Percentiles rank a stretch among this genome's conserved stretches.
phyloP scores from a whole-genome alignment of 2,888 invertebrate species.

The Lepas anatifera region DNA sequence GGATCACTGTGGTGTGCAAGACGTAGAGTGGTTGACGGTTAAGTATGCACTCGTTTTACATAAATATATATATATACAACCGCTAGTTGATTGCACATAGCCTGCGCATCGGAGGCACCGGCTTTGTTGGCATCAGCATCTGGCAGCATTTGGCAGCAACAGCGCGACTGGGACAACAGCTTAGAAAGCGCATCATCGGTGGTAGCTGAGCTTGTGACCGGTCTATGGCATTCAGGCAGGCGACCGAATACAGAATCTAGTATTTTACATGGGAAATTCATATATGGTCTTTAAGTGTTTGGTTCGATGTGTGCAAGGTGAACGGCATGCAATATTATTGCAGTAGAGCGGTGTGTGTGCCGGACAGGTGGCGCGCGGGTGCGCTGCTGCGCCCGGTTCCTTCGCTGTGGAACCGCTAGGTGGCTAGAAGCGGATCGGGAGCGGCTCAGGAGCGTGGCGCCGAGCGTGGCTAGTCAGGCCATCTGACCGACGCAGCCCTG shows the following conservation, averaged over 20 bases:
- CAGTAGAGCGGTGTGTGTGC: neutral
- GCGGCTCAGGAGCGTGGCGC: neutral
- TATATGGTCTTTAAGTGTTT: slow-evolving; percentile 7
- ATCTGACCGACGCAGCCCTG: neutral
- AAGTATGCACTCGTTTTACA: slow-evolving; percentile 1
- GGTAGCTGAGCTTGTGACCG: too few relatives aligned
- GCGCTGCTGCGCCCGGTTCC: slow-evolving; percentile 5
- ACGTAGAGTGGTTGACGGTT: neutral
- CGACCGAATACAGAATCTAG: neutral
- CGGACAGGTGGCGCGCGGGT: neutral
- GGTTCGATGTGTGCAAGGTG: slow-evolving; percentile 1
- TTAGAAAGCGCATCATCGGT: too few relatives aligned
- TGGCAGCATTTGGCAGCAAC: too few relatives aligned
- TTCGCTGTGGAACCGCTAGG: neutral
- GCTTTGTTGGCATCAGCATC: too few relatives aligned
- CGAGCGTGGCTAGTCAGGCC: neutral
- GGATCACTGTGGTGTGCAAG: neutral
- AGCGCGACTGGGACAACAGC: too few relatives aligned
- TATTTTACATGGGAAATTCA: slow-evolving; percentile 11
- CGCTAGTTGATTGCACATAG: neutral
- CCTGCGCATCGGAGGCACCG: neutral
- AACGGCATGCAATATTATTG: neutral
- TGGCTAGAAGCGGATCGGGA: neutral
- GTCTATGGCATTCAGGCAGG: neutral
- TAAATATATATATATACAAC: neutral